Evolutionary conservation across 2,888 invertebrate genomes (phyloP).

Genomic region (Calephelis perditalis): DNA sequence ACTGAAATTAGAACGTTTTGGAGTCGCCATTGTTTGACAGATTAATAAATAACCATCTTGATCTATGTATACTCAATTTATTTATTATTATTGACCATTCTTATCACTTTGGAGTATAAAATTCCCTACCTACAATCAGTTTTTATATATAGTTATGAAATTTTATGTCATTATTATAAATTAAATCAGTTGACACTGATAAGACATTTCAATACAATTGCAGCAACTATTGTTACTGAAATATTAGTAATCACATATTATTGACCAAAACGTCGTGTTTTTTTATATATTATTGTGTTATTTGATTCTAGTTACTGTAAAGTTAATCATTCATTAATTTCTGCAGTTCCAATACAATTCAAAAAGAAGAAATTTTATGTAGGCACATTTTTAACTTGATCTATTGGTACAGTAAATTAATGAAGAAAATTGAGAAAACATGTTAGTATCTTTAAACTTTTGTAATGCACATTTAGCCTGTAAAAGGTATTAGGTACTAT

Average conservation of each 20-base stretch:
- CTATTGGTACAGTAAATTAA: background rate
- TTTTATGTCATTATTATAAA: slow-evolving; percentile 1
- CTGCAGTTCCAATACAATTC: background rate
- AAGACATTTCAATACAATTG: background rate
- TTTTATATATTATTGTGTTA: background rate
- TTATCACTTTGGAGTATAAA: slow-evolving; percentile 27
- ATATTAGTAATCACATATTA: background rate
- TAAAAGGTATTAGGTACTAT: too few species aligned
- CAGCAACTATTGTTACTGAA: slow-evolving; percentile 5
- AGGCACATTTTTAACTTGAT: too few species aligned
- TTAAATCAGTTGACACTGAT: background rate
- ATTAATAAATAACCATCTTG: slow-evolving; percentile 41
- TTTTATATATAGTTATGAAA: slow-evolving; percentile 21
- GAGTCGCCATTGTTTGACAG: slow-evolving; percentile 77
- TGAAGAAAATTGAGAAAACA: slow-evolving; percentile 5
- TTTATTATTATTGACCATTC: slow-evolving; percentile 41
- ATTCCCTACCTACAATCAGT: slow-evolving; percentile 15
- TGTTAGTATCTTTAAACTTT: background rate
- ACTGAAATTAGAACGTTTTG: slow-evolving; percentile 48
- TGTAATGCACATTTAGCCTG: too few species aligned
- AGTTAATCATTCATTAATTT: background rate
- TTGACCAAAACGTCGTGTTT: background rate
- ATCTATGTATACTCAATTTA: slow-evolving; percentile 37
- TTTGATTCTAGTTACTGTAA: background rate
- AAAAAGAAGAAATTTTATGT: background rate